Base-by-base conservation (phyloP, 2,797 vertebrate species). In the Sebastes hubbsi region DNA sequence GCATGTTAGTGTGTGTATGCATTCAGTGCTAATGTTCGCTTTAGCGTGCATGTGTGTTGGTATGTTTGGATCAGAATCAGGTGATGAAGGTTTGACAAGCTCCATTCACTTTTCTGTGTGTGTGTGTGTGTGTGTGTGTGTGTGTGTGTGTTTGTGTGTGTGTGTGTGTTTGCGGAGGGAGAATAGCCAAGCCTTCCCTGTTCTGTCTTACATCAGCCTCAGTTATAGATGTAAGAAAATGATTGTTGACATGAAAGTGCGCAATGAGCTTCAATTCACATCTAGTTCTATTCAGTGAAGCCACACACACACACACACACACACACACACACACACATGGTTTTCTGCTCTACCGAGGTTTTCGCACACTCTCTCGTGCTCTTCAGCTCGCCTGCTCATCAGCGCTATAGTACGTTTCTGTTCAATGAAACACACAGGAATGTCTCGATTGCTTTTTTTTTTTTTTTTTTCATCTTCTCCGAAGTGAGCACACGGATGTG, bases 51-150 rank as follows among this genome's bases (percentile, higher is more conserved):
- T 58, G 20, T 75, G 34, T 72, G 12, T 8, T n/a, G 14, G 42
- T 67, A 58, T 67, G 78, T 80, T 88, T 87, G 77, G 72, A 87
- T 82, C 86, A 56, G 72, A 61, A 52, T 92, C 86, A 83, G 83
- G 80, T 73, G 86, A 92, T 88, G 90, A 93, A 85, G 80, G 83
- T 73, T 93, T 90, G 91, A 95, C 81, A 83, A 91, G 86, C 69
- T 38, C 80, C 90, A 89, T 93, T 89, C 86, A 76, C 86, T 89
- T 81, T 78, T 65, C 67, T 74, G 75, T 68, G 55, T 64, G 61
- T 56, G 20, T 29, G 22, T 68, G 29, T 62, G 60, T 46, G 62
- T 32, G 27, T 36, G 38, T 66, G 63, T 46, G 69, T 30, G 22
- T 36, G 38, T 58, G 30, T 72, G 36, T 62, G 56, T 55, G 36